Conservation (phyloP, 2,113 vertebrate genomes). For the Dermatemys mawii region DNA sequence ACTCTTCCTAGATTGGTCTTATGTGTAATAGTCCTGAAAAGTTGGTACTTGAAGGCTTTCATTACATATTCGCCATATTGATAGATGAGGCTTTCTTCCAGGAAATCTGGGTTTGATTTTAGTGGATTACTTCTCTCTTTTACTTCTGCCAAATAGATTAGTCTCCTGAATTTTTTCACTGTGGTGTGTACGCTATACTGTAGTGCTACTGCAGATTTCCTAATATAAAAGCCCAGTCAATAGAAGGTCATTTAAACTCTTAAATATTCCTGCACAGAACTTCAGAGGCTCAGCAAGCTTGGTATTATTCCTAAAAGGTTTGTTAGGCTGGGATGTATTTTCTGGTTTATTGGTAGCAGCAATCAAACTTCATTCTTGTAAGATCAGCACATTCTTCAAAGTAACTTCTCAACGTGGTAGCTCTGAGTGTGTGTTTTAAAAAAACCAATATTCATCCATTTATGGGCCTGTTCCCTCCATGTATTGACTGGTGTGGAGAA, state of each 20-base stretch:
- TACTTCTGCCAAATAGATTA: not conserved
- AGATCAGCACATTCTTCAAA: not conserved
- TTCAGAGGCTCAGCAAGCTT: not conserved
- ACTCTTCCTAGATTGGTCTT: not conserved
- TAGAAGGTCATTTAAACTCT: not conserved
- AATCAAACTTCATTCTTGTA: not conserved
- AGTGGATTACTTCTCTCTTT: not conserved
- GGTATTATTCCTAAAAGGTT: not conserved
- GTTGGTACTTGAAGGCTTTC: not conserved
- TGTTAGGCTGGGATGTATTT: not conserved
- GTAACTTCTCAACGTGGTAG: not conserved
- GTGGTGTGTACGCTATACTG: rapidly evolving
- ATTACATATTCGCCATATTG: not conserved
- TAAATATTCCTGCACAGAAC: conserved; percentile 9
- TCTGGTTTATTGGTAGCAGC: not conserved
- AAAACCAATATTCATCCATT: not conserved
- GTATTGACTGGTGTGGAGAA: not conserved
- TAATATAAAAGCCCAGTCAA: not conserved
- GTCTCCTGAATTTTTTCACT: not conserved
- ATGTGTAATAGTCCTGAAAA: not conserved
- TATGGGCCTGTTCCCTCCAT: not conserved
- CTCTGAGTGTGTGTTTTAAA: not conserved
- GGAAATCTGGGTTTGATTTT: conserved; percentile 22
- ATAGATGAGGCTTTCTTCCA: not conserved
- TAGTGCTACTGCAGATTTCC: not conserved